Conservation (phyloP, 2,888 invertebrate species). For the Drosophila aldrichi region DNA sequence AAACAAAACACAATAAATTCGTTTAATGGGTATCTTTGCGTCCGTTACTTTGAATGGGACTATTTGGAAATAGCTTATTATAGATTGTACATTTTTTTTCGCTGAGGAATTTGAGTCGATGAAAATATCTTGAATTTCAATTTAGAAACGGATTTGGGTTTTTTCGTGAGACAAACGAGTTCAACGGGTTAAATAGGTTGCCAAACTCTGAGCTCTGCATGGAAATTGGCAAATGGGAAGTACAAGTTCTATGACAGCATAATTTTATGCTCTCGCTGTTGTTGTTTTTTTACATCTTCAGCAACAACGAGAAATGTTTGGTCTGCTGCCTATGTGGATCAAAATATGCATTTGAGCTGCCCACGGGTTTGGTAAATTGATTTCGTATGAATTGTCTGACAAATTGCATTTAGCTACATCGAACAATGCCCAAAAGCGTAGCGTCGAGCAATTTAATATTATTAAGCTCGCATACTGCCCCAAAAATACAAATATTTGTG, state of each 20-base stretch:
- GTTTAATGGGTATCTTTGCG: conserved; percentile 11
- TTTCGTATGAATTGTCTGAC: conserved; percentile 60
- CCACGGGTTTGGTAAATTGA: conserved; percentile 50
- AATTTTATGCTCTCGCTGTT: conserved; percentile 33
- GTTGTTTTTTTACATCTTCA: conserved; percentile 30
- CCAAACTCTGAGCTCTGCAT: conserved; percentile 45
- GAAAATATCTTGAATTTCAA: conserved; percentile 56
- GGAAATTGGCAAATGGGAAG: conserved; percentile 69
- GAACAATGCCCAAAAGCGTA: conserved; percentile 62
- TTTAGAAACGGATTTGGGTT: conserved; percentile 53
- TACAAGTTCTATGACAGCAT: conserved; percentile 48
- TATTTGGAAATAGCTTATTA: conserved; percentile 16
- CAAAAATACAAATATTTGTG: conserved; percentile 56
- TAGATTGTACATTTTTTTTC: conserved; percentile 41
- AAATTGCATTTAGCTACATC: conserved; percentile 63
- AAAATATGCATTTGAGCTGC: conserved; percentile 25
- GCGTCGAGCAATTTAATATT: conserved; percentile 68
- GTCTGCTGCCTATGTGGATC: conserved; percentile 26
- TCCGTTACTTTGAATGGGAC: neutral
- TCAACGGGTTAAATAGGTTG: conserved; percentile 61
- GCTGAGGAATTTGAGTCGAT: conserved; percentile 43
- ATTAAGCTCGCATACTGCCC: conserved; percentile 64
- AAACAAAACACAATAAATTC: neutral
- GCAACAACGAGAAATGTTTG: neutral
- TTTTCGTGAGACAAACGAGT: conserved; percentile 55